These are phyloP conservation scores for Mormyrops attenuatus DNA, from an alignment of 2,797 vertebrate genomes.

Conservation along the genomic window DNA sequence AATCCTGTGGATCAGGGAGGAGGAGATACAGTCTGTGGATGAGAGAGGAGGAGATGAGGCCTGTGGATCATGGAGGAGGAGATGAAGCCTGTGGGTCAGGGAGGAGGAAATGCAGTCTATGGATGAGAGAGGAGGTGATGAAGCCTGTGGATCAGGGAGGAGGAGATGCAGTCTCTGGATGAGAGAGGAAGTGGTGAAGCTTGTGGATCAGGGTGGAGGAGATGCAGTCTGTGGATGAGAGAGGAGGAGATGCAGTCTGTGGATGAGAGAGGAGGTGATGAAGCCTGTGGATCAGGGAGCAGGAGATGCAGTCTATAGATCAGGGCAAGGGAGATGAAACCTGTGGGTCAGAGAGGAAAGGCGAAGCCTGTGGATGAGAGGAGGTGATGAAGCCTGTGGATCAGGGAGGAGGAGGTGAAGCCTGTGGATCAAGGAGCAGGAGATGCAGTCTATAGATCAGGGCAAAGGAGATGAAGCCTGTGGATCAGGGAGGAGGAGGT, in stretches of 20 bases:
- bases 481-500: background rate
- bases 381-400: background rate
- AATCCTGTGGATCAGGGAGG: background rate
- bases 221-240: background rate
- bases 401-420: background rate
- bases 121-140: background rate
- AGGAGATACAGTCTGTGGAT: background rate
- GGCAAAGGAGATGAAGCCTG: background rate
- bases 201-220: background rate
- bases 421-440: background rate
- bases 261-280: background rate
- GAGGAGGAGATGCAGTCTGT: background rate
- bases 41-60: background rate
- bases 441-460: background rate
- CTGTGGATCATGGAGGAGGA: background rate
- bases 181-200: no score
- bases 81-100: background rate
- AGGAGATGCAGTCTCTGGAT: background rate
- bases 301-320: background rate
- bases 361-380: no score
- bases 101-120: background rate
- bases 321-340: background rate
- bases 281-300: background rate
- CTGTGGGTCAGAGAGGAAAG: background rate
- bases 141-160: background rate